Base-by-base conservation (phyloP, 2,888 invertebrate genomes). In the Stomorhina lunata region DNA sequence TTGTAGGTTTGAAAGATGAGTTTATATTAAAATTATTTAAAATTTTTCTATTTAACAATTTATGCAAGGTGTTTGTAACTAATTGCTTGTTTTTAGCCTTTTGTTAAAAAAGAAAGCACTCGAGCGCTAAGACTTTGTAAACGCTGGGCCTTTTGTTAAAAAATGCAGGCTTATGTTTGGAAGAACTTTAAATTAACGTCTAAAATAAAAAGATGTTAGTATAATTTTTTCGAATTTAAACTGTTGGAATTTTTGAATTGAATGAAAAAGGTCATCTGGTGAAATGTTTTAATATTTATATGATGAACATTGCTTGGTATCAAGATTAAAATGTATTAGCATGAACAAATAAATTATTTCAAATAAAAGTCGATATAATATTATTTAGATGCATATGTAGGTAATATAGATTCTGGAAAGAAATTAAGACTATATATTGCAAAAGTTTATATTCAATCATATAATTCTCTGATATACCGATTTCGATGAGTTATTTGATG, bases 41-140 rank as follows among this genome's bases (percentile, higher is more conserved):
- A n/a, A 29, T 45, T 32, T 45, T 75, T 57, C 53, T 65, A 20
- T 63, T 55, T n/a, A 73, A 48, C n/a, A 69, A 73, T 72, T 69
- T 53, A 53, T 50, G 75, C 75, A 82, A 82, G 81, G 79, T 82
- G 81, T 78, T 40, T 63, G 63, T 20, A 43, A 27, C 12, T 69
- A 25, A 53, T 4, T 45, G 15, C 50, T 40, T 5, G 34, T 50
- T 9, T 10, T 4, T n/a, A 29, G 12, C n/a, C 43, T 17, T 3
- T 15, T 45, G 34, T 32, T 10, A 20, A 50, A 10, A 53, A 7
- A 61, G 50, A 61, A 61, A 17, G 17, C 79, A 79, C 12, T 72
- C 57, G 48, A 79, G 72, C 79, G 79, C 37, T 65, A 72, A 72
- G 69, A 53, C 59, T 50, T 22, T 37, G 17, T 48, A 22, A 59